Conservation (phyloP, 2,797 vertebrate genomes). For the Tragelaphus eurycerus region DNA sequence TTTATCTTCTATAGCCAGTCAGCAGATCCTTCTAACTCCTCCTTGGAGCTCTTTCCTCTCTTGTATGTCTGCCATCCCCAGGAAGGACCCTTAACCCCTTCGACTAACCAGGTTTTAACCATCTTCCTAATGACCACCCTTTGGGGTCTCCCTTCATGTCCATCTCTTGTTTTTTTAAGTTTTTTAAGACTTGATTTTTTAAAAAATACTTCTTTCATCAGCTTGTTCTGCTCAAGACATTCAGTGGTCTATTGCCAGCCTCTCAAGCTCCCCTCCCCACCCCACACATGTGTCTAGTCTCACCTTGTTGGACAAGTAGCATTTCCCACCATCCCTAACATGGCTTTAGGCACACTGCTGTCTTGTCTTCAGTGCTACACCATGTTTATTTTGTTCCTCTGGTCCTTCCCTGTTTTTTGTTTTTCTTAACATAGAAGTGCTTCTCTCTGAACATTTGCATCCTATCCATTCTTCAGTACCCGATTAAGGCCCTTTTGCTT, state of each 20-base stretch:
- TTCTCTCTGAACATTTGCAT: slow-evolving; percentile 3
- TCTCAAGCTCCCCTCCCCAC: neutral
- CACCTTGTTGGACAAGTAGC: neutral
- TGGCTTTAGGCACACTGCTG: neutral
- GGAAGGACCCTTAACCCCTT: neutral
- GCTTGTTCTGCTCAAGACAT: neutral
- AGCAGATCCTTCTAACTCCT: neutral
- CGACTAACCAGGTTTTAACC: neutral
- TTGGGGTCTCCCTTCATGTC: neutral
- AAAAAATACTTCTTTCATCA: neutral
- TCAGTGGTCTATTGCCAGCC: neutral
- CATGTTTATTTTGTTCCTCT: neutral
- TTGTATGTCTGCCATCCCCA: neutral
- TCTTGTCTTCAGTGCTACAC: neutral
- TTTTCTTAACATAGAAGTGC: neutral
- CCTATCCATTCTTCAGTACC: neutral
- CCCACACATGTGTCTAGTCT: neutral
- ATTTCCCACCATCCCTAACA: neutral
- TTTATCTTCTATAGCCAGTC: neutral
- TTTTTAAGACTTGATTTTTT: neutral
- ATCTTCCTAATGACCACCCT: neutral
- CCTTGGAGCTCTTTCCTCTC: neutral
- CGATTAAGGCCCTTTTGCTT: neutral
- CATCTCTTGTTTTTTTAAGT: neutral
- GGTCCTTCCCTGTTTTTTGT: neutral